Evolutionary conservation across 2,797 vertebrate genomes (phyloP), one percentile per base, ranked within the genome.

Genomic region (Synaphobranchus kaupii): DNA sequence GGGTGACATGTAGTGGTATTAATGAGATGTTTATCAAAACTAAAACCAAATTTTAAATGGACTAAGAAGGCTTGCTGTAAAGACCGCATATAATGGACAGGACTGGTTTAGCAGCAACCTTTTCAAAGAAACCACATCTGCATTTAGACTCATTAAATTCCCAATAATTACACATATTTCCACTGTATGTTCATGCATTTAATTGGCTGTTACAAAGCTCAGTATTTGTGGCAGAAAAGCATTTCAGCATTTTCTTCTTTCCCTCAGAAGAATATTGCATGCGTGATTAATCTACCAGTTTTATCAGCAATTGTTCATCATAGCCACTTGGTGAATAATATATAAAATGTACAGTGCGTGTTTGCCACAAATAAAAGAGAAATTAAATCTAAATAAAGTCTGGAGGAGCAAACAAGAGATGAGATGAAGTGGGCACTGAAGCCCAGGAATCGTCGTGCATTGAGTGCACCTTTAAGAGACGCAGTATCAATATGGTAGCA

Each of bases 61-160:
- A 50, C 44, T 25, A 12, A 81, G 78, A 81, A 81, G 20, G 22
- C 78, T 44, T 81, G 78, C 78, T 39, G 78, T 84, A 50, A 81
- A 81, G 78, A n/a, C 22, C 13, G 63, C 15, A 52, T 28, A 17
- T 44, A 89, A 60, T 76, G 86, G 63, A 44, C 83, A 88, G 86
- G 90, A 85, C 85, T 86, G 90, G 89, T 88, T 90, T 86, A 76
- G 47, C 85, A 86, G n/a, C 90, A 91, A 92, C 90, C 91, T 92
- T 92, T 92, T 91, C 86, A 88, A 90, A 91, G 71, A 87, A 89
- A 56, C 58, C 31, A 8, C 54, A 28, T 86, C 83, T 68, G 54
- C 83, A 76, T 87, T 84, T 76, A 84, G 83, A n/a, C 87, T 85
- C 66, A 84, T 84, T 85, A 87, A 54, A 83, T 71, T 86, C 22